A percentile compares a stretch with the other conserved stretches of the same genome.
Conservation (phyloP, 2,888 invertebrate species). For the Netelia fuscicornis region DNA sequence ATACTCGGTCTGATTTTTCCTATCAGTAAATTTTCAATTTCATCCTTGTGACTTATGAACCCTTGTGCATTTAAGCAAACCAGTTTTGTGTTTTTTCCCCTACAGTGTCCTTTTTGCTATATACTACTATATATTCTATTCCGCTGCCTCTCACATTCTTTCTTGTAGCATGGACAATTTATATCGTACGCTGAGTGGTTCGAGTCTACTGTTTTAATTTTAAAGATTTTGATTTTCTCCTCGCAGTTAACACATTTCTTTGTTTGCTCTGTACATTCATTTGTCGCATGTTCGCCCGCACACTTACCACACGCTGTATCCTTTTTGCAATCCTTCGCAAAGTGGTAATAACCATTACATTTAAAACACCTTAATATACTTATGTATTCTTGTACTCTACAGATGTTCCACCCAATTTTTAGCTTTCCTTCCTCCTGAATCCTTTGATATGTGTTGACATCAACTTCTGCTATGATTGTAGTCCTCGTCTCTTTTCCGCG, state of each 20-base stretch:
- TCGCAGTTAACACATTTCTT: constrained; percentile 56
- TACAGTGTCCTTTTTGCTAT: constrained; percentile 15
- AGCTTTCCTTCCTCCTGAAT: constrained; percentile 45
- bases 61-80: constrained; percentile 44
- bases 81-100: constrained; percentile 23
- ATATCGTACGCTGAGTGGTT: constrained; percentile 56
- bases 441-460: constrained; percentile 46
- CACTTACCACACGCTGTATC: constrained; percentile 57
- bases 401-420: constrained; percentile 61
- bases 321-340: constrained; percentile 64
- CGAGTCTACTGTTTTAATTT: constrained; percentile 2
- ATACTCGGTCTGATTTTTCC: constrained; percentile 44
- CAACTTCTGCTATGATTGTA: constrained; percentile 49
- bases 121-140: constrained; percentile 7
- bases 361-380: constrained; percentile 61
- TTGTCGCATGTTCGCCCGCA: constrained; percentile 51
- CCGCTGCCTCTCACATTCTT: constrained; percentile 6
- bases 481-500: background rate
- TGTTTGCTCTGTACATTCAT: constrained; percentile 26
- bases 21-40: constrained; percentile 53
- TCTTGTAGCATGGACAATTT: constrained; percentile 24
- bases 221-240: constrained; percentile 10
- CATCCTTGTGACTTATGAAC: constrained; percentile 61
- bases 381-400: constrained; percentile 44
- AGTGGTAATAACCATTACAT: constrained; percentile 60